Percentiles rank a stretch among this genome's conserved stretches.
These are phyloP conservation scores for Asteroscopus sphinx DNA, from an alignment of 2,888 invertebrate genomes.

Conservation along the genomic window DNA sequence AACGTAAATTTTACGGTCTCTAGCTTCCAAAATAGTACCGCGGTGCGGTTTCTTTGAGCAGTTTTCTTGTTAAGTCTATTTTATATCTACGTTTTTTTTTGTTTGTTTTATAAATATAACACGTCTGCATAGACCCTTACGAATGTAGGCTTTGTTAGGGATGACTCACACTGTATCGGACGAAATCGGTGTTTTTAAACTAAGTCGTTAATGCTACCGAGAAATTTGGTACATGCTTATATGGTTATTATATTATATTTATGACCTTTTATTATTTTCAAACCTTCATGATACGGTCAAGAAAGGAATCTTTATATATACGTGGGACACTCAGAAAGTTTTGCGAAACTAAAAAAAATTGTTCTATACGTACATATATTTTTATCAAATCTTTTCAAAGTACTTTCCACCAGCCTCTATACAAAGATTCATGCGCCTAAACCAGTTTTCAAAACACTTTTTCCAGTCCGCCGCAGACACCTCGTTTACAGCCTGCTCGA, in stretches of 20 bases:
- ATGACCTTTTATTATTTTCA: not conserved
- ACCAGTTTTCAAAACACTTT: no score
- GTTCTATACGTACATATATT: no score
- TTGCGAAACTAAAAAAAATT: no score
- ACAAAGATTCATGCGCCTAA: no score
- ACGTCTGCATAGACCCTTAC: conserved; percentile 5
- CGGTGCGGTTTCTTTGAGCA: conserved; percentile 22
- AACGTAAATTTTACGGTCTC: not conserved
- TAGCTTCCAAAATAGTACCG: conserved; percentile 9
- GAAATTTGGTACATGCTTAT: not conserved
- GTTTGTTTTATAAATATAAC: conserved; percentile 17
- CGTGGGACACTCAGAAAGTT: no score
- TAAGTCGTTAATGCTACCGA: not conserved
- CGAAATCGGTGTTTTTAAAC: not conserved
- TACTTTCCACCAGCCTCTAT: no score
- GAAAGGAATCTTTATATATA: no score
- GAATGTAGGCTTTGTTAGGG: conserved; percentile 13
- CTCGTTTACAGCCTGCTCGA: no score
- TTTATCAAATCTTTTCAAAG: no score
- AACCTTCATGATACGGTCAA: not conserved
- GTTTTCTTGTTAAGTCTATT: conserved; percentile 9
- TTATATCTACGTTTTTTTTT: conserved; percentile 28
- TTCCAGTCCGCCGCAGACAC: no score
- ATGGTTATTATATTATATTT: not conserved
- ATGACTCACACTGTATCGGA: conserved; percentile 25